These are phyloP conservation scores for Cyaniris semiargus DNA, from an alignment of 2,888 invertebrate genomes.

Conservation along the genomic window DNA sequence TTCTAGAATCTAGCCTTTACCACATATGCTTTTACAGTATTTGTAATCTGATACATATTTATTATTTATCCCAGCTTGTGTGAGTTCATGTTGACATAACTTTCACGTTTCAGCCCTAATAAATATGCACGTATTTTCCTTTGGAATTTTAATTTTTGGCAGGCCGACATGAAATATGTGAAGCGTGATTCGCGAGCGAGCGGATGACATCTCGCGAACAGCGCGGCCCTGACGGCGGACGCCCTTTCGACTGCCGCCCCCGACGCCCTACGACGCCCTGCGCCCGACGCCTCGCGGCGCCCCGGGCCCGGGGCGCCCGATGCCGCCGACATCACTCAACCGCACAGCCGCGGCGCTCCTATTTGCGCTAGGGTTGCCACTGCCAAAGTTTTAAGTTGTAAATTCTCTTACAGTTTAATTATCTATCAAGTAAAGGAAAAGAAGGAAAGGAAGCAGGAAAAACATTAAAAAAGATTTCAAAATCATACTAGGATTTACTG, in stretches of 20 bases:
- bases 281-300: slow-evolving; percentile 25
- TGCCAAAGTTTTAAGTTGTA: background rate
- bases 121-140: slow-evolving; percentile 21
- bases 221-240: slow-evolving; percentile 31
- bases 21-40: background rate
- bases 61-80: background rate
- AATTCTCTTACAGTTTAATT: background rate
- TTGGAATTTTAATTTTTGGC: slow-evolving; percentile 22
- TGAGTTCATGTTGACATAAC: background rate
- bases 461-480: too few relatives aligned
- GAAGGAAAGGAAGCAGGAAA: background rate
- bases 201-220: slow-evolving; percentile 40
- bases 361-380: slow-evolving; percentile 32
- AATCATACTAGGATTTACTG: background rate
- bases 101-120: slow-evolving; percentile 13
- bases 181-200: slow-evolving; percentile 5
- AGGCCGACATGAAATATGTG: slow-evolving; percentile 22
- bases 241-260: background rate
- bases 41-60: background rate
- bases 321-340: slow-evolving; percentile 22
- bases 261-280: slow-evolving; percentile 33
- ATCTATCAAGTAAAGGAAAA: background rate
- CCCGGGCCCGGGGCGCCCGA: slow-evolving; percentile 11
- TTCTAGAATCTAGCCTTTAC: too few relatives aligned
- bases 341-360: slow-evolving; percentile 34